Percentiles rank a stretch among this genome's conserved stretches.
phyloP scores from a whole-genome alignment of 2,888 invertebrate genomes.

The Meliscaeva auricollis region DNA sequence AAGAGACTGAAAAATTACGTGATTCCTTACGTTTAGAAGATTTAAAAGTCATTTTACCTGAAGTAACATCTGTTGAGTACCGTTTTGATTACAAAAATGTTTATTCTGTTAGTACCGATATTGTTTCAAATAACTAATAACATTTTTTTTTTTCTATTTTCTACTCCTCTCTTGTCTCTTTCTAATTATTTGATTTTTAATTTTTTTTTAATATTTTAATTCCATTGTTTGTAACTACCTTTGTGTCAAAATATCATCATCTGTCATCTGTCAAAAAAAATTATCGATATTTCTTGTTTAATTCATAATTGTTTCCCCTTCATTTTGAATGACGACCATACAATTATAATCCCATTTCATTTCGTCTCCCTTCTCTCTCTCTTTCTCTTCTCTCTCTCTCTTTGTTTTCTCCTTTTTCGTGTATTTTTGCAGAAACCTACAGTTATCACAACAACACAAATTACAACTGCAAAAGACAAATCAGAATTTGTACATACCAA shows the following conservation, averaged over 20 bases:
- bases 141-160: slow-evolving; percentile 38
- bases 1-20: slow-evolving; percentile 80
- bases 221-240: background rate
- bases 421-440: slow-evolving; percentile 77
- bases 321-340: slow-evolving; percentile 41
- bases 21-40: slow-evolving; percentile 79
- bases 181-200: slow-evolving; percentile 7
- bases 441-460: slow-evolving; percentile 76
- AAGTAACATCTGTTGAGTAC: slow-evolving; percentile 77
- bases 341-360: slow-evolving; percentile 16
- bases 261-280: slow-evolving; percentile 30
- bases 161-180: slow-evolving; percentile 33
- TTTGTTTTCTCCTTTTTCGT: slow-evolving; percentile 63
- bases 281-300: slow-evolving; percentile 16
- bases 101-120: slow-evolving; percentile 59
- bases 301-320: slow-evolving; percentile 23
- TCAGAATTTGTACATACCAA: slow-evolving; percentile 80
- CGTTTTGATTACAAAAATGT: slow-evolving; percentile 73
- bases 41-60: slow-evolving; percentile 79
- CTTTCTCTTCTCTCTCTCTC: slow-evolving; percentile 26
- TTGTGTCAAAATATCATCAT: slow-evolving; percentile 31
- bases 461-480: slow-evolving; percentile 78
- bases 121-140: slow-evolving; percentile 58
- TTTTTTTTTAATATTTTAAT: background rate
- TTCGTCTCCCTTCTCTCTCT: slow-evolving; percentile 48